Evolutionary conservation across 2,888 invertebrate genomes (phyloP).

Genomic region (Ditula angustiorana): DNA sequence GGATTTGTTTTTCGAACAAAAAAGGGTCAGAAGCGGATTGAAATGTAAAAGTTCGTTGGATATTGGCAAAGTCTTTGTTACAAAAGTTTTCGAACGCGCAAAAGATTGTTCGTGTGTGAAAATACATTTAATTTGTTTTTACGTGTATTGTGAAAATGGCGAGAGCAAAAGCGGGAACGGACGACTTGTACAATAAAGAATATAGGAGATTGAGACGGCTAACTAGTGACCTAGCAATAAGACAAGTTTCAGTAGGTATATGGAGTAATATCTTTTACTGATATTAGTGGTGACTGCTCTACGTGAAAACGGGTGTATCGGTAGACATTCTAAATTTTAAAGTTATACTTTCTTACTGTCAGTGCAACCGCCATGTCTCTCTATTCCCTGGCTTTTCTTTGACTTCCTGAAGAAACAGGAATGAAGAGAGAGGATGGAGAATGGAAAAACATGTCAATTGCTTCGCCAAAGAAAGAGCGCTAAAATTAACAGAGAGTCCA

Average conservation of each 20-base stretch:
- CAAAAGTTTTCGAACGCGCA: constrained; percentile 44
- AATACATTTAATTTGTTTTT: constrained; percentile 32
- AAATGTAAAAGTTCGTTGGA: constrained; percentile 43
- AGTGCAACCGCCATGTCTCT: too few relatives aligned
- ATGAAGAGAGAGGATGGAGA: too few relatives aligned
- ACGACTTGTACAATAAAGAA: constrained; percentile 87
- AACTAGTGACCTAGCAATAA: constrained; percentile 88
- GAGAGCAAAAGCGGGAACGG: constrained; percentile 67
- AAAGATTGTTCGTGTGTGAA: constrained; percentile 38
- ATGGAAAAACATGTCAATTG: too few relatives aligned
- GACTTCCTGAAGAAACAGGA: too few relatives aligned
- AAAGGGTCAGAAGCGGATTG: constrained; percentile 39
- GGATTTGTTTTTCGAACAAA: background rate
- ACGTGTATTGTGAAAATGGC: constrained; percentile 30
- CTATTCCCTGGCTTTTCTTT: too few relatives aligned
- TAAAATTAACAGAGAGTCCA: too few relatives aligned
- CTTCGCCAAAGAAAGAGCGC: too few relatives aligned
- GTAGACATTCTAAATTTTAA: too few relatives aligned
- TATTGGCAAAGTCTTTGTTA: constrained; percentile 45
- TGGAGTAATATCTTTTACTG: constrained; percentile 57
- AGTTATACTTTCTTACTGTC: too few relatives aligned
- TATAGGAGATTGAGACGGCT: constrained; percentile 88
- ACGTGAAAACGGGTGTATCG: constrained; percentile 8
- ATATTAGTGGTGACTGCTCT: background rate
- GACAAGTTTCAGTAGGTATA: constrained; percentile 88